Base-by-base conservation (phyloP, 2,113 vertebrate genomes). In the Phodopus roborovskii region DNA sequence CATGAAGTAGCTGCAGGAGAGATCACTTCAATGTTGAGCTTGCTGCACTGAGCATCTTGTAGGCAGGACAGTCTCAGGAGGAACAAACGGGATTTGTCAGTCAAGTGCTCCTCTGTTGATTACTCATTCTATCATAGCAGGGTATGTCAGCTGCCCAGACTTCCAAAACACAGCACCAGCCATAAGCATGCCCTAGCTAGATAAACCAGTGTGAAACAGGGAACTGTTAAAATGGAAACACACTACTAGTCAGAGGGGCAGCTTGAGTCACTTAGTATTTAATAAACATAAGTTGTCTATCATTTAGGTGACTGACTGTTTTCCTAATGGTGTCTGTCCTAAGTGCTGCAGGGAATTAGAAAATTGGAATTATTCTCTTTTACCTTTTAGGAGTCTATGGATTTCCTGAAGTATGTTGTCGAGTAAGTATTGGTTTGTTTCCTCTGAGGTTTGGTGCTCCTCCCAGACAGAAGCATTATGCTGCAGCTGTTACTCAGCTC, bases 401-500 rank as follows among this genome's bases (percentile, higher is more conserved):
- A 99, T 97, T 99, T 99, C 94, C 96, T 99, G 95, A 98, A 98
- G 92, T 99, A 98, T 0, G 98, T 99, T 97, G 98, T 98, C 96
- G 97, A 98, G 99, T 99, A 97, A 99, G 99, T 99, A 98, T 92
- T 94, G 64, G 77, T 74, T 94, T 94, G 77, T 92, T 92, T 48
- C 90, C 79, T 93, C 42, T 91, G 66, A 58, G 77, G 45, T 33
- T 86, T 77, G 7, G 66, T 90, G 22, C 88, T 87, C 42, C 50
- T 79, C 78, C 50, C 71, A 78, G 64, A 28, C 84, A 70, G 36
- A 58, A 42, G n/a, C 86, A 28, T 66, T 77, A 50, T 90, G 13
- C 28, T 36, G 81, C 24, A 64, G 58, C 28, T 56, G 50, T 60
- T 91, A 45, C 19, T 94, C 82, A 97, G 60, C 17, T 36, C 22